These are phyloP conservation scores for Enchytraeus crypticus DNA, from an alignment of 2,888 invertebrate species.

Conservation along the genomic window DNA sequence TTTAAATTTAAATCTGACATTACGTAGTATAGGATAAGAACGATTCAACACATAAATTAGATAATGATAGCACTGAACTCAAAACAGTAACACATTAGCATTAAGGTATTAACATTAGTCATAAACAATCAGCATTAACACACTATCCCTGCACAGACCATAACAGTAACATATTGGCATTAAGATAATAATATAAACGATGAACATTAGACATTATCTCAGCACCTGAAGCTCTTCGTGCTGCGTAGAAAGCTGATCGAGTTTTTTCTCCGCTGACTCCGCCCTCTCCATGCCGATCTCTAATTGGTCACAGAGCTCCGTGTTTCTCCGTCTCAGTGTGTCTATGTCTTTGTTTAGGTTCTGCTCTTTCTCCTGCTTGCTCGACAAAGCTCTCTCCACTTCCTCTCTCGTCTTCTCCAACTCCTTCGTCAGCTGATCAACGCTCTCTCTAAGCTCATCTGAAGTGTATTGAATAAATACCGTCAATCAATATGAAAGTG, in stretches of 20 bases:
- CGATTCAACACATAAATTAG: too few relatives aligned
- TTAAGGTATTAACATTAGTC: too few relatives aligned
- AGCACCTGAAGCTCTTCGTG: neutral
- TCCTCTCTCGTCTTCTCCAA: conserved; percentile 7
- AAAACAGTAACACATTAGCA: too few relatives aligned
- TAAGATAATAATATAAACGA: too few relatives aligned
- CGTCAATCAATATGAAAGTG: neutral
- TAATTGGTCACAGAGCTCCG: neutral
- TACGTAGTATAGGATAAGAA: too few relatives aligned
- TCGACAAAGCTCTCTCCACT: neutral
- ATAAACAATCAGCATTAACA: too few relatives aligned
- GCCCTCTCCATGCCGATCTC: neutral
- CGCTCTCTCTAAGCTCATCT: neutral
- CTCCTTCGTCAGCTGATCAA: conserved; percentile 3
- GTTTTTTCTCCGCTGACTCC: neutral
- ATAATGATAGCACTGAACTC: too few relatives aligned
- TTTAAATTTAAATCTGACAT: too few relatives aligned
- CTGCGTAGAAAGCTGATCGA: neutral
- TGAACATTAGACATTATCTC: too few relatives aligned
- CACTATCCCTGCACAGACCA: too few relatives aligned
- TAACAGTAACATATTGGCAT: too few relatives aligned
- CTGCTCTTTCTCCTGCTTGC: neutral
- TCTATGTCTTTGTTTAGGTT: conserved; percentile 1
- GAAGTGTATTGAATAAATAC: neutral
- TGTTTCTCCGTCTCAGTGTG: neutral